These are phyloP conservation scores for Acestrorhynchus altus DNA, from an alignment of 2,797 vertebrate species.

Conservation along the genomic window DNA sequence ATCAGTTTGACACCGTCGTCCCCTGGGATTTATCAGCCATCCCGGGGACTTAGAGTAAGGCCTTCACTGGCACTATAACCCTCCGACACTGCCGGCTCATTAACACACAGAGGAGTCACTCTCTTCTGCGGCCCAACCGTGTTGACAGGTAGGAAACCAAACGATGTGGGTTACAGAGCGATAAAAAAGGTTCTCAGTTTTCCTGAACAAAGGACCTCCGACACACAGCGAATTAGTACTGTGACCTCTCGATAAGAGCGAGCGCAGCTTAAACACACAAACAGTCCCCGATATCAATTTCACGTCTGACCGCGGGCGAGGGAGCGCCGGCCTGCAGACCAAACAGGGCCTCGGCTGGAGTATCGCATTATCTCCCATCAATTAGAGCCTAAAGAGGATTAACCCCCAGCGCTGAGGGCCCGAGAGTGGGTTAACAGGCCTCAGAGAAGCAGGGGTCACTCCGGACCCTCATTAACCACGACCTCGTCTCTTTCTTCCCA, in stretches of 20 bases:
- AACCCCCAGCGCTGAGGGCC: slow-evolving; percentile 61
- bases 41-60: neutral
- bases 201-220: slow-evolving; percentile 40
- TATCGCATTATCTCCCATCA: slow-evolving; percentile 84
- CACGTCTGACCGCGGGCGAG: slow-evolving; percentile 77
- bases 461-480: slow-evolving; percentile 67
- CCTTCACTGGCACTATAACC: neutral
- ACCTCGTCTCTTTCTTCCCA: slow-evolving; percentile 43
- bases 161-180: slow-evolving; percentile 32
- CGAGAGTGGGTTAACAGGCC: slow-evolving; percentile 27
- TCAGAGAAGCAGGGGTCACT: slow-evolving; percentile 71
- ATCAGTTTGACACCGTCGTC: neutral
- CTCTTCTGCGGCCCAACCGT: slow-evolving; percentile 33
- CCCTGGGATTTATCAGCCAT: neutral
- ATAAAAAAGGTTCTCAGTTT: slow-evolving; percentile 47
- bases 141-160: slow-evolving; percentile 52
- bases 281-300: slow-evolving; percentile 82
- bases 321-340: slow-evolving; percentile 76
- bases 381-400: slow-evolving; percentile 85
- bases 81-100: slow-evolving; percentile 33
- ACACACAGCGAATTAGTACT: slow-evolving; percentile 54
- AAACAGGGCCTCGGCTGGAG: slow-evolving; percentile 79
- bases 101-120: slow-evolving; percentile 28
- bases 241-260: slow-evolving; percentile 63
- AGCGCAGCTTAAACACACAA: slow-evolving; percentile 72